Percentiles rank a stretch among this genome's conserved stretches.
phyloP scores from a whole-genome alignment of 2,888 invertebrate genomes.

The Julus scanicus region DNA sequence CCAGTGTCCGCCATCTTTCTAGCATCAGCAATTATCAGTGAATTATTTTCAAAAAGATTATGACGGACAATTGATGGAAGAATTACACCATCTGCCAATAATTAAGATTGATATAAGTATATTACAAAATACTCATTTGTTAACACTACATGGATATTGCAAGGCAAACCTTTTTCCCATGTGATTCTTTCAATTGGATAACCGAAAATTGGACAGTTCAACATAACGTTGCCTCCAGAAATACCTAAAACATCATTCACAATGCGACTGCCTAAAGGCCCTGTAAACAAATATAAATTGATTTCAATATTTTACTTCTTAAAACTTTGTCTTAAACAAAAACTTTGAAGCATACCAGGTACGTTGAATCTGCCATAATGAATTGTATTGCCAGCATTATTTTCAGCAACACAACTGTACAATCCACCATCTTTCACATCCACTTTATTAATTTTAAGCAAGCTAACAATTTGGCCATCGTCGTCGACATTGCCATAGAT shows the following conservation, averaged over 20 bases:
- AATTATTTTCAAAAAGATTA: slow-evolving; percentile 92
- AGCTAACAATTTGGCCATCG: not conserved
- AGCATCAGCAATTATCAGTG: slow-evolving; percentile 92
- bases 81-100: slow-evolving; percentile 75
- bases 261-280: slow-evolving; percentile 21
- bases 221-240: not conserved
- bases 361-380: slow-evolving; percentile 60
- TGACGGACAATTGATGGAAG: slow-evolving; percentile 95
- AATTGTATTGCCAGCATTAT: slow-evolving; percentile 59
- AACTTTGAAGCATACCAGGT: slow-evolving; percentile 57
- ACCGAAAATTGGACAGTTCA: slow-evolving; percentile 54
- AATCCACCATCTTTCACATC: slow-evolving; percentile 60
- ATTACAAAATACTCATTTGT: not conserved
- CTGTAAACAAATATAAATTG: not conserved
- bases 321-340: not conserved
- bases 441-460: not conserved
- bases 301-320: not conserved
- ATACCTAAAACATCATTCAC: not conserved
- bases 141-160: not conserved
- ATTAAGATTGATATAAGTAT: not conserved
- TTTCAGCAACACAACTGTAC: slow-evolving; percentile 60
- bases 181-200: slow-evolving; percentile 41
- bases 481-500: not conserved
- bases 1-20: slow-evolving; percentile 93
- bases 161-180: slow-evolving; percentile 49